Conservation (phyloP, 2,888 invertebrate genomes). For the Pyrrhia umbra region DNA sequence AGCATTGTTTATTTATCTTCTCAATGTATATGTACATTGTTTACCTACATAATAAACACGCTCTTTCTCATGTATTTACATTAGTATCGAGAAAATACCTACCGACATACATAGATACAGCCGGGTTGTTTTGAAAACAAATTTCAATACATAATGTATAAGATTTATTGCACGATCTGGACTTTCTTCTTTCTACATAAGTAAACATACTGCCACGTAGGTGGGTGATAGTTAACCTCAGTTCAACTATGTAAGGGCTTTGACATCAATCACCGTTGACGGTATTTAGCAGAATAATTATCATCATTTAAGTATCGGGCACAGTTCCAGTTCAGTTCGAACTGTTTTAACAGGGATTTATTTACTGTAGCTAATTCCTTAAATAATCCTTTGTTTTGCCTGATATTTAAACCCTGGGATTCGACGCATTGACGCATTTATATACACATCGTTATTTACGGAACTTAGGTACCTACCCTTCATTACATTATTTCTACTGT, state of each 20-base stretch:
- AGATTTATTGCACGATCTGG: constrained; percentile 8
- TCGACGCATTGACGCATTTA: constrained; percentile 2
- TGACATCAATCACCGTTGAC: constrained; percentile 35
- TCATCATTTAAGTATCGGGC: neutral
- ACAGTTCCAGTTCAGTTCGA: constrained; percentile 10
- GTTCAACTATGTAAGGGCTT: constrained; percentile 44
- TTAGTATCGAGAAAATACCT: constrained; percentile 1
- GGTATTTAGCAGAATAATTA: constrained; percentile 24
- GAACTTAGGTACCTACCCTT: neutral
- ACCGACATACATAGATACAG: neutral
- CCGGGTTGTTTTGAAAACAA: constrained; percentile 35
- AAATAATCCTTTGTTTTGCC: constrained; percentile 1
- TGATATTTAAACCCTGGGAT: neutral
- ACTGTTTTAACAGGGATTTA: constrained; percentile 11
- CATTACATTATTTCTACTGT: neutral
- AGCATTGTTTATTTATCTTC: constrained; percentile 41
- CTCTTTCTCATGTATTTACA: constrained; percentile 7
- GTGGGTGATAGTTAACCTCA: constrained; percentile 32
- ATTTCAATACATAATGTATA: constrained; percentile 18
- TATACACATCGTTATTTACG: too few relatives aligned
- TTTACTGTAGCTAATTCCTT: neutral
- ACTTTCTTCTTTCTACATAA: constrained; percentile 35
- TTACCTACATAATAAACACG: constrained; percentile 4
- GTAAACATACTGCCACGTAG: constrained; percentile 4
- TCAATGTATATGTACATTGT: constrained; percentile 19